A percentile compares a stretch with the other conserved stretches of the same genome.
Conservation (phyloP, 2,113 vertebrate species). For the Nestor notabilis region DNA sequence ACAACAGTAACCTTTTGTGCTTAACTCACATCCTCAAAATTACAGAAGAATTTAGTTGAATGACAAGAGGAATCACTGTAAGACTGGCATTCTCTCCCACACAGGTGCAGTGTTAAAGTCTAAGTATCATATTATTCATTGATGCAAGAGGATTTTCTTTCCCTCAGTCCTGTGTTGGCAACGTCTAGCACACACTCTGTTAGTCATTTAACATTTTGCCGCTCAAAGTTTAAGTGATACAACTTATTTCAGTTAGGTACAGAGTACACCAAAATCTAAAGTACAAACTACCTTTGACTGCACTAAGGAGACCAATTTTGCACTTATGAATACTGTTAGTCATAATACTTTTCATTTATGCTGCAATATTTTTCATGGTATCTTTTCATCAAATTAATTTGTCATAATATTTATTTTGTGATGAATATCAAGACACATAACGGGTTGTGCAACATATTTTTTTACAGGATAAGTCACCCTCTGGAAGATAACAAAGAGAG, state of each 20-base stretch:
- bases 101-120: neutral
- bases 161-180: neutral
- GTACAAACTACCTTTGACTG: neutral
- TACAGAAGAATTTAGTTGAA: neutral
- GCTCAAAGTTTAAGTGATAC: neutral
- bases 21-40: neutral
- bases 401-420: slow-evolving; percentile 5
- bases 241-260: neutral
- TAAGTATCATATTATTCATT: neutral
- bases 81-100: neutral
- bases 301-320: neutral
- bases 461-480: neutral
- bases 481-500: neutral
- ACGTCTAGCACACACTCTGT: neutral
- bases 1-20: neutral
- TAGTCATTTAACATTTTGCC: neutral
- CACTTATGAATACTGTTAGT: neutral
- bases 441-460: neutral
- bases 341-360: neutral
- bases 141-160: neutral
- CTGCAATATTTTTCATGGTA: neutral
- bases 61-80: neutral
- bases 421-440: neutral
- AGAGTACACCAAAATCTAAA: neutral
- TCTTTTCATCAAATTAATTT: neutral